Evolutionary conservation across 2,113 vertebrate genomes (phyloP), one percentile per base, ranked within the genome.

Genomic region (Prolemur simus): DNA sequence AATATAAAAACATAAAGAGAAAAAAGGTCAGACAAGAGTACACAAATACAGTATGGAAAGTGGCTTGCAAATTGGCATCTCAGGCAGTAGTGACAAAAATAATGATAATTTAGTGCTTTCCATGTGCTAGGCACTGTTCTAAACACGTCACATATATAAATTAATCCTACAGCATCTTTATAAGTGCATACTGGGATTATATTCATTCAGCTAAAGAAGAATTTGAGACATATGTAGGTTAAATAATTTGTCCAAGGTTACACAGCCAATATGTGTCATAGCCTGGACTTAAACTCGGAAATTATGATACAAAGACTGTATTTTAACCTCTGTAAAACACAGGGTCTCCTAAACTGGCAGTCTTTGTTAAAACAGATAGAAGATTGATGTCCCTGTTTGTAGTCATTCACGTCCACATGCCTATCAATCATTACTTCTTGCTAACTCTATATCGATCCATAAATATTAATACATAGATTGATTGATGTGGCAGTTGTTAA

Each of bases 331-430:
- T 12, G 4, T 78, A 49, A 47, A 96, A 13, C 9, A 74, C 12
- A 34, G 6, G 17, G 54, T 54, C 34, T 78, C 18, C 14, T 47
- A 95, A 60, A 37, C 25, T 39, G 42, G 2, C 25, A 91, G 15
- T 92, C 64, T 87, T 73, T 58, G 71, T 88, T 64, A 54, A 76
- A 87, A 73, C 6, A 64, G 2, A 21, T 60, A 76, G n/a, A 82
- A 87, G 42, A 76, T n/a, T 68, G 5, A 66, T 74, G 18, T 66
- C 2, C 27, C 12, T 63, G 2, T 42, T 17, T 76, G 8, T 49
- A 39, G 6, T 56, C 8, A 78, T 63, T 23, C 20, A 32, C 18
- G 0, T 49, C 6, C 0, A 13, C 5, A 63, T 60, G 81, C 4
- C 9, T 82, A 42, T 52, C 21, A 90, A 42, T 52, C 21, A 90